Base-by-base conservation (phyloP, 2,888 invertebrate genomes). In the Exephanes ischioxanthus region DNA sequence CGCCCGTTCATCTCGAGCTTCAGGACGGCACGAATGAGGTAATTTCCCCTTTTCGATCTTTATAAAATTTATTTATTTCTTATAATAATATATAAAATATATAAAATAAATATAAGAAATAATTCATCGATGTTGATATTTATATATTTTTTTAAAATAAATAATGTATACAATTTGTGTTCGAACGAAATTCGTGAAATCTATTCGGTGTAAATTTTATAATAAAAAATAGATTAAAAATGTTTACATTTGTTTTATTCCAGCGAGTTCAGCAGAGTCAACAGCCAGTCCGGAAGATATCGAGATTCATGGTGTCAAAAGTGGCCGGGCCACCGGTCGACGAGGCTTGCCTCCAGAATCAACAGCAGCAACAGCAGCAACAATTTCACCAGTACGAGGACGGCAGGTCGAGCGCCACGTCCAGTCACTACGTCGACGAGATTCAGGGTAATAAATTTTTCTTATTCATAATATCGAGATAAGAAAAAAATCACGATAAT, bases 221-320 rank as follows among this genome's bases (percentile, higher is more conserved):
- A 55, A 55, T 22, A 22, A 63, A 78, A 79, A 51, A 75, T 30
- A 45, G 53, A n/a, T 48, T 33, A 0, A 16, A 41, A 51, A 79
- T 37, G 0, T 37, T 58, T 53, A 51, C 58, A 63, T 45, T 61
- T 77, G 22, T 55, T 22, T 80, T 0, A 0, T 30, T 80, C 84
- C 58, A 90, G 87, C 89, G 88, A 66, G 16, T 86, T n/a, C 86
- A 88, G 67, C 79, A 89, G 45, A 86, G 76, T 86, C 93, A 93
- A 86, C 96, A 95, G 89, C 95, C 95, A 70, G 95, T 95, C 58
- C 95, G 97, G 88, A 97, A 97, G 94, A 97, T 97, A 91, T 97
- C 97, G 45, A 95, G 97, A 90, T 97, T 97, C 94, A 95, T 97
- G 94, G 97, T 97, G 90, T 94, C 94, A 3, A 94, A 93, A 91